phyloP scores from a whole-genome alignment of 92 coral and sea anemone species.

The Porites rus region DNA sequence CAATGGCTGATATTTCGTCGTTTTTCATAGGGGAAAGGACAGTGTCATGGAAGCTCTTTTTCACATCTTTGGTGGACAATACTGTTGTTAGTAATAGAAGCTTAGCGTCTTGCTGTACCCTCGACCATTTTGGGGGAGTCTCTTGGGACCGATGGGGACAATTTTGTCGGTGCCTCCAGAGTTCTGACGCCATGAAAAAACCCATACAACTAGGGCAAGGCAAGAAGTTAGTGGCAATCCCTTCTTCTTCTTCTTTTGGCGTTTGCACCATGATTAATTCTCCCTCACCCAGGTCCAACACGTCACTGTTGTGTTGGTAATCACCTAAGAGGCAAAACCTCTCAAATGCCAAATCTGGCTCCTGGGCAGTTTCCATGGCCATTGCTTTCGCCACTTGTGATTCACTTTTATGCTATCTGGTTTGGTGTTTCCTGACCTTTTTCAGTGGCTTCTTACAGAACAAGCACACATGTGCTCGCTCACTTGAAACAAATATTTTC shows the following conservation, averaged over 20 bases:
- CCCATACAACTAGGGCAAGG: conserved; percentile 60
- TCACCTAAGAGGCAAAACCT: conserved; percentile 16
- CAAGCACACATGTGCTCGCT: background rate
- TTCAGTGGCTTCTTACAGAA: background rate
- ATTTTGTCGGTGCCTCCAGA: conserved; percentile 40
- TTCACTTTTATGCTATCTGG: conserved; percentile 39
- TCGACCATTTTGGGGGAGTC: background rate
- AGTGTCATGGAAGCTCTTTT: background rate
- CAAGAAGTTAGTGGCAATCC: background rate
- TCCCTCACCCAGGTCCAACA: conserved; percentile 33
- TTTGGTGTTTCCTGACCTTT: conserved; percentile 30
- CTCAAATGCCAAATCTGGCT: background rate
- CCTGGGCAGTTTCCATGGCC: background rate
- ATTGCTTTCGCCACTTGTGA: conserved; percentile 39
- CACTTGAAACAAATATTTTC: background rate
- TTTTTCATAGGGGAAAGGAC: conserved; percentile 33
- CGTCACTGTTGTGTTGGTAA: too few relatives aligned
- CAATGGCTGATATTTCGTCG: conserved; percentile 33
- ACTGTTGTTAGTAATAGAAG: conserved; percentile 13
- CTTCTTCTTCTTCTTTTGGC: background rate
- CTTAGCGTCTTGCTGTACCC: background rate
- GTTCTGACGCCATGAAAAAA: conserved; percentile 39
- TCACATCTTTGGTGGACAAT: background rate
- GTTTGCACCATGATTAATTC: conserved; percentile 51
- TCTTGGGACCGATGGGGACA: background rate